phyloP scores from a whole-genome alignment of 2,113 vertebrate genomes.

The Tachysurus vachellii region DNA sequence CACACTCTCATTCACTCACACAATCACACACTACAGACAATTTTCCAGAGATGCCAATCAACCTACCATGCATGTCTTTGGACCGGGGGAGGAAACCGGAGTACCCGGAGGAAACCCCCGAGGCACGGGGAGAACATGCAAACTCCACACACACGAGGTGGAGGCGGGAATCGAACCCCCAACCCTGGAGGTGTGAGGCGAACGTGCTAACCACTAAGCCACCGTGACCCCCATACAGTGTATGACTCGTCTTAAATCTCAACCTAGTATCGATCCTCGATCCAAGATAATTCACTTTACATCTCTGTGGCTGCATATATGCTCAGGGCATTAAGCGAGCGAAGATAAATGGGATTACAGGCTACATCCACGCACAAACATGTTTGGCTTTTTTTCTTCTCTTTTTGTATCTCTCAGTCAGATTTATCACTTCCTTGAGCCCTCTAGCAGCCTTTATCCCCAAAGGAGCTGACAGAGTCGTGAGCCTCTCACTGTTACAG shows the following conservation, averaged over 20 bases:
- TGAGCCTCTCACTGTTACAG: not conserved
- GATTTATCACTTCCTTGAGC: not conserved
- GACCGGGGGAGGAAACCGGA: too few species aligned
- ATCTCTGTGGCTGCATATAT: not conserved
- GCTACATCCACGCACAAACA: not conserved
- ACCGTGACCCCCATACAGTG: too few species aligned
- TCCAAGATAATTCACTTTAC: constrained; percentile 6
- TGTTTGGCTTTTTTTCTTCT: not conserved
- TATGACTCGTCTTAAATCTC: constrained; percentile 13
- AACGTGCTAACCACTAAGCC: too few species aligned
- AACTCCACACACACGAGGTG: too few species aligned
- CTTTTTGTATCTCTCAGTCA: not conserved
- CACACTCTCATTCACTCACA: too few species aligned
- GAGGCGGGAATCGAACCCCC: too few species aligned
- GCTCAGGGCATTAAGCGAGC: not conserved
- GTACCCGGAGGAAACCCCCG: too few species aligned
- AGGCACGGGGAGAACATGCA: too few species aligned
- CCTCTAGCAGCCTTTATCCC: not conserved
- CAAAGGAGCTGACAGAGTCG: not conserved
- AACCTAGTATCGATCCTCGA: not conserved
- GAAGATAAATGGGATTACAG: not conserved
- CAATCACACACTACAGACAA: too few species aligned
- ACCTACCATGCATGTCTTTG: too few species aligned
- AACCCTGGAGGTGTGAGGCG: too few species aligned
- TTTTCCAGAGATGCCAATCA: too few species aligned